Evolutionary conservation across 2,888 invertebrate species (phyloP).

Genomic region (Tuta absoluta): DNA sequence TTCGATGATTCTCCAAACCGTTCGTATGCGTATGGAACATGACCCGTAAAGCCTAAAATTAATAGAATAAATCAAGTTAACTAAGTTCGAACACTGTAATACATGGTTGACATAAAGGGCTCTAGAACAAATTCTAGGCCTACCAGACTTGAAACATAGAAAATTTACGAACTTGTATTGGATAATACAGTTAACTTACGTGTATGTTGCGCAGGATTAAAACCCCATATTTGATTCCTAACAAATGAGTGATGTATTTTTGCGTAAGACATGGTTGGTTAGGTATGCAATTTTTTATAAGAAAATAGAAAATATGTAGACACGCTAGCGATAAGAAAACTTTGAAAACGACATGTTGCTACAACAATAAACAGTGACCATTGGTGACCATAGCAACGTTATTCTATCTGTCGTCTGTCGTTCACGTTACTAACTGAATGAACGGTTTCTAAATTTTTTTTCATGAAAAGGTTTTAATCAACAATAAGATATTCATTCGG

Average conservation of each 20-base stretch:
- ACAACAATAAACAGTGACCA: neutral
- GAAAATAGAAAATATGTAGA: neutral
- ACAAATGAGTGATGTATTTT: slow-evolving; percentile 70
- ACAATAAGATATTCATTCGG: neutral
- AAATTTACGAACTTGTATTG: no score
- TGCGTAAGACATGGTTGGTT: slow-evolving; percentile 50
- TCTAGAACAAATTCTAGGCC: no score
- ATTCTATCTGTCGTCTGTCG: neutral
- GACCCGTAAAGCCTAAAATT: slow-evolving; percentile 82
- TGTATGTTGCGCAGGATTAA: slow-evolving; percentile 64
- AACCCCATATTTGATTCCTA: slow-evolving; percentile 73
- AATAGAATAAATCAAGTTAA: neutral
- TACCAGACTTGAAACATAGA: no score
- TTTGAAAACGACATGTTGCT: neutral
- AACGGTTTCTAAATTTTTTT: no score
- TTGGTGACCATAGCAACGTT: slow-evolving; percentile 5
- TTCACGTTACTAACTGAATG: no score
- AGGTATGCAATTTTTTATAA: slow-evolving; percentile 21
- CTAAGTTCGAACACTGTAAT: no score
- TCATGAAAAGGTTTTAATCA: neutral
- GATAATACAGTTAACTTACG: slow-evolving; percentile 54
- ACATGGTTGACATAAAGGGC: no score
- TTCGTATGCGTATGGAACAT: slow-evolving; percentile 84
- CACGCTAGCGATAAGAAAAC: slow-evolving; percentile 6
- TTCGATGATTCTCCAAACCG: slow-evolving; percentile 84